Base-by-base conservation (phyloP, 2,797 vertebrate genomes). In the Enteromius viviparus region DNA sequence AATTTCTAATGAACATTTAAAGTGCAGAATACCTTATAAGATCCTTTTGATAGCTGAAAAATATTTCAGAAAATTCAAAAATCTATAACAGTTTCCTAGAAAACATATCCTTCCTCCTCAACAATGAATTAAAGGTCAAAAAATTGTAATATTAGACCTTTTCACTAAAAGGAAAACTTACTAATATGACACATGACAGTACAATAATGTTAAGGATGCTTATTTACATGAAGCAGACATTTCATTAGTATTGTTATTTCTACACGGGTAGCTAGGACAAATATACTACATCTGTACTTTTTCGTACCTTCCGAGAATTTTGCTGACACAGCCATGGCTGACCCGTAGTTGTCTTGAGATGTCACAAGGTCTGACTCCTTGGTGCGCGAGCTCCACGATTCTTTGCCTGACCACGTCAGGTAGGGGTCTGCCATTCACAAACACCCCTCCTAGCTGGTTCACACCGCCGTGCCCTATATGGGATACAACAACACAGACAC, bases 401-500 rank as follows among this genome's bases (percentile, higher is more conserved):
- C 97, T 95, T 93, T 99, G 98, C 94, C 98, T 94, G 92, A 99
- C 97, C 94, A 99, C 97, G 92, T 99, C 98, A 90, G 98, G 98
- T 90, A 99, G 96, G 92, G 98, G 98, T 94, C 98, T 96, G 94
- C 98, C 98, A 94, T 99, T 99, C 93, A 99, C 98, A 95, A 99
- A 99, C 95, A 98, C 98, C 95, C 98, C 98, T 90, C 98, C 98
- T 91, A 99, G 97, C 96, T 99, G 98, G 95, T 99, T 99, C 93
- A 99, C 97, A 95, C 98, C 98, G 95, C 98, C 98, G 94, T 99
- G 97, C 95, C 98, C 98, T 99, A 96, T 96, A 96, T 97, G 96
- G 97, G 95, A 96, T 87, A 96, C 94, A 96, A 95, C 94, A 94
- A 91, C 93, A 92, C 91, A 93, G 93, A 94, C 90, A 94, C 91